Conservation (phyloP, 2,113 vertebrate genomes). For the Nesoenas mayeri region DNA sequence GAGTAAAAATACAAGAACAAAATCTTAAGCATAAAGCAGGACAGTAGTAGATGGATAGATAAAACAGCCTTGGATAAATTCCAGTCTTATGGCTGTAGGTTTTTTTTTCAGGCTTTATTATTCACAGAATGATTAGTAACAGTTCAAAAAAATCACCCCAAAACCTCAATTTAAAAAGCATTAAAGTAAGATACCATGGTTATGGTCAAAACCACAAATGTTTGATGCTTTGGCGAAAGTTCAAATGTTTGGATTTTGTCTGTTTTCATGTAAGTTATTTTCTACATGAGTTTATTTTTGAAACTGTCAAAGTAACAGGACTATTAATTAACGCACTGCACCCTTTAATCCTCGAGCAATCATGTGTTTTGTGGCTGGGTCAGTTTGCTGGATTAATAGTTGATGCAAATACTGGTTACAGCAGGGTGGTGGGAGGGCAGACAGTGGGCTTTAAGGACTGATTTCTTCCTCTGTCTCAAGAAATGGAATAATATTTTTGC, state of each 20-base stretch:
- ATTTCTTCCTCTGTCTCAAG: background rate
- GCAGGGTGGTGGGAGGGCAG: background rate
- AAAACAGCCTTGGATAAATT: background rate
- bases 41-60: background rate
- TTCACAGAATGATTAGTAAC: background rate
- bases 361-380: background rate
- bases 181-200: background rate
- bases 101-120: background rate
- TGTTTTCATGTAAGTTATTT: background rate
- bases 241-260: background rate
- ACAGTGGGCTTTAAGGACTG: background rate
- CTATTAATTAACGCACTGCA: background rate
- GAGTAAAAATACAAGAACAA: background rate
- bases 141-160: background rate
- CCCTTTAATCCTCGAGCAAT: background rate
- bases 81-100: accelerated
- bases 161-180: background rate
- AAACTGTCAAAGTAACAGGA: background rate
- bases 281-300: background rate
- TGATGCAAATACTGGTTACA: background rate
- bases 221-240: background rate
- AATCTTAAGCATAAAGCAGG: background rate
- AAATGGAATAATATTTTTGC: background rate
- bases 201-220: background rate
- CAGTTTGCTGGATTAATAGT: background rate